Evolutionary conservation across 2,797 vertebrate genomes (phyloP).

Genomic region (Phrynocephalus vlangalii): DNA sequence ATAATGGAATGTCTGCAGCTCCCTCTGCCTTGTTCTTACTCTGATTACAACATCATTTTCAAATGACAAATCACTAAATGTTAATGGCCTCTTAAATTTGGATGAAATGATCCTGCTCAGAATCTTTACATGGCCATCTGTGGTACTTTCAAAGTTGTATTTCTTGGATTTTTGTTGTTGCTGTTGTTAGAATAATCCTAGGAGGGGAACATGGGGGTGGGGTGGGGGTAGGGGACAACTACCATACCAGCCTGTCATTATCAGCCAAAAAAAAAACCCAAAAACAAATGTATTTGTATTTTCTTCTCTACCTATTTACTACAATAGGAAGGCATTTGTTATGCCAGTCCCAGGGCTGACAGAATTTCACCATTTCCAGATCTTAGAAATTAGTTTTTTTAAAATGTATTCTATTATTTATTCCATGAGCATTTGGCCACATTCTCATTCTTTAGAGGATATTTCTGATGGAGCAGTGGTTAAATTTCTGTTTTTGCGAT

Average conservation of each 20-base stretch:
- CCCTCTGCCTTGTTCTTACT: slow-evolving; percentile 10
- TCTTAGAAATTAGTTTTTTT: not conserved
- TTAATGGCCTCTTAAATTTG: not conserved
- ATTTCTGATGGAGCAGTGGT: too few relatives aligned
- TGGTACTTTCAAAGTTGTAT: rapidly evolving
- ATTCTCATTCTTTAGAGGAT: too few relatives aligned
- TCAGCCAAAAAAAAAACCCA: not conserved
- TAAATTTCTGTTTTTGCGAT: too few relatives aligned
- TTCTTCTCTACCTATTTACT: not conserved
- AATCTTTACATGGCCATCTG: not conserved
- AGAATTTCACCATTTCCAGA: not conserved
- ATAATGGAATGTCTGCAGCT: rapidly evolving
- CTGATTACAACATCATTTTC: not conserved
- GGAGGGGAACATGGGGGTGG: too few relatives aligned
- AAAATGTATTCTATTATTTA: too few relatives aligned
- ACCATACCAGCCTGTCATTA: not conserved
- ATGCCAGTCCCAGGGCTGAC: not conserved
- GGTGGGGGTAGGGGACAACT: not conserved
- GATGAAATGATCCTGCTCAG: not conserved
- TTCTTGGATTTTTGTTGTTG: not conserved
- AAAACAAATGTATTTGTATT: not conserved
- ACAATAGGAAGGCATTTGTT: not conserved
- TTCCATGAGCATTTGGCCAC: too few relatives aligned
- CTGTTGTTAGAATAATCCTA: too few relatives aligned
- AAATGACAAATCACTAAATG: slow-evolving; percentile 15